Evolutionary conservation across 2,888 invertebrate species (phyloP), one percentile per base, ranked within the genome.

Genomic region (Lycophotia porphyrea): DNA sequence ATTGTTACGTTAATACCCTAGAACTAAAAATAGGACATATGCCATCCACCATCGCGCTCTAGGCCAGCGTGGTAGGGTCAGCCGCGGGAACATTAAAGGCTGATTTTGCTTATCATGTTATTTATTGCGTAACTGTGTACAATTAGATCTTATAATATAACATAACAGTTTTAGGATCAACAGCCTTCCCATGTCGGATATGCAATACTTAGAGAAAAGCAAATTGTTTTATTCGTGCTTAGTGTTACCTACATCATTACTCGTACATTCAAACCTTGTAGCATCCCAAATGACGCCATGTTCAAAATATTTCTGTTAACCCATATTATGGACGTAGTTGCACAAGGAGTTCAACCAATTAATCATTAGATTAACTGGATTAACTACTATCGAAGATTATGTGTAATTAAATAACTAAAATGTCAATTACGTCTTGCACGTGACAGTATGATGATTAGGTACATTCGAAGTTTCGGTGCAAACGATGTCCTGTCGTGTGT

Each of bases 331-430:
- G 18, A 15, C 24, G n/a, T 13, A 18, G 11, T 21, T 8, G 5
- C 21, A 36, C 27, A 44, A 44, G 21, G 1, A 27, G 5, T 36
- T 24, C 9, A 21, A 24, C n/a, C 15, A 24, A 71, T 61, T 13
- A 52, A 61, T 78, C 34, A 44, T 8, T 8, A 44, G 66, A 78
- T 78, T 61, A 61, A 39, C 4, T 0, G 18, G 36, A 64, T 64
- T 76, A 55, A 69, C n/a, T 63, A 52, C 1, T n/a, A 44, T 78
- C 34, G 5, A 60, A 31, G 77, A 49, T 69, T 49, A 76, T 24
- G 36, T 44, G 39, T 78, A 21, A 65, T 68, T 21, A 76, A 63
- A 44, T 44, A 42, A 68, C 63, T 31, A 36, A 31, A 42, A 42
- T 42, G 24, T 1, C 31, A 77, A 61, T 66, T 15, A 15, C 36